Base-by-base conservation (phyloP, 2,888 invertebrate genomes). In the Esperia sulphurella region DNA sequence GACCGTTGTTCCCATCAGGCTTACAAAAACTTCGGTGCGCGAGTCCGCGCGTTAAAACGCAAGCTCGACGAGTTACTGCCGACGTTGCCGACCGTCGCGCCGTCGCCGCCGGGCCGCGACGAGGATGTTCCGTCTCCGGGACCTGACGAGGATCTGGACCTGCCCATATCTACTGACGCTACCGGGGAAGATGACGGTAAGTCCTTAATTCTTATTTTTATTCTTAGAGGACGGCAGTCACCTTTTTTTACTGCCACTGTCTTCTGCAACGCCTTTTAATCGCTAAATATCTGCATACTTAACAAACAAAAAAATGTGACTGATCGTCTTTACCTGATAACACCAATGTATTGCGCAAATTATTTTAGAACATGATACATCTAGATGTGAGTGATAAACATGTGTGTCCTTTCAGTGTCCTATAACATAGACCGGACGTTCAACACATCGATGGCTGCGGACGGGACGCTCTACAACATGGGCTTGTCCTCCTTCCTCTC, bases 1-100 rank as follows among this genome's bases (percentile, higher is more conserved):
- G n/a, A n/a, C n/a, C n/a, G n/a, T n/a, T n/a, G n/a, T n/a, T n/a
- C n/a, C n/a, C n/a, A n/a, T 8, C 71, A 98, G 97, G 98, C 98
- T 1, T 98, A 98, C 75, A 96, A 96, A 83, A 97, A 96, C 77
- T 98, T 98, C 85, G 97, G 97, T 0, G 93, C 94, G 10, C 92
- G 97, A 51, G 96, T 98, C 0, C 95, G 96, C 67, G 93, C 93
- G 46, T 91, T 98, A 43, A 96, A 97, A 75, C 94, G 95, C 46
- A 96, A 96, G 71, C 81, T 98, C 14, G 96, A 96, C 60, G 97
- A 97, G 63, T 87, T 96, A 51, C 91, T 93, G 59, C 92, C 94
- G 13, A 93, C 92, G 7, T 78, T 98, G 49, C 91, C 92, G 0
- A 75, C 60, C 13, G 75, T 81, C 0, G 80, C 77, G 8, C 95